phyloP scores from a whole-genome alignment of 2,797 vertebrate species.

The Dallia pectoralis region DNA sequence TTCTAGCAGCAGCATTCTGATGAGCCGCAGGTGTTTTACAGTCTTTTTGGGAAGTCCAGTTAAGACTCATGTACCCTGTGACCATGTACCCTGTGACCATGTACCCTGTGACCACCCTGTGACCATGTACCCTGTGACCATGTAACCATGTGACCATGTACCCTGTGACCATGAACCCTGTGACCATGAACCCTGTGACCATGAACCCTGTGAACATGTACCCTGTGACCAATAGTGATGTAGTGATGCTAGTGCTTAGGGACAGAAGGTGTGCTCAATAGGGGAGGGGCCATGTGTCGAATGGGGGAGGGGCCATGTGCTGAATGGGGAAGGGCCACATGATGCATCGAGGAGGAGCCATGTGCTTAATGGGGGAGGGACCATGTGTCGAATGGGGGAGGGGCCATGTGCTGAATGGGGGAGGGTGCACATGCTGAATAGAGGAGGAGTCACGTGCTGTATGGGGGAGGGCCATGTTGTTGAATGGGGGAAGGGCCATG shows the following conservation, averaged over 20 bases:
- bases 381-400: constrained; percentile 75
- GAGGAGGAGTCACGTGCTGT: constrained; percentile 75
- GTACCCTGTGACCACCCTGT: too few species aligned
- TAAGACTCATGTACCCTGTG: too few species aligned
- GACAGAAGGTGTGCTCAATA: too few species aligned
- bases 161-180: too few species aligned
- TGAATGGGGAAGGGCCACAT: constrained; percentile 64
- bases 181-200: too few species aligned
- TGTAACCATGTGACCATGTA: too few species aligned
- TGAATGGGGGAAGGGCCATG: constrained; percentile 62
- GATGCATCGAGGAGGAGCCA: constrained; percentile 59
- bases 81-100: too few species aligned
- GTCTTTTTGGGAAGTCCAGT: too few species aligned
- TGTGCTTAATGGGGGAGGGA: constrained; percentile 55
- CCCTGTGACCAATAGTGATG: constrained; percentile 13
- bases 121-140: too few species aligned
- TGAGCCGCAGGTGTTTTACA: too few species aligned
- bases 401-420: constrained; percentile 60
- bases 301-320: constrained; percentile 67
- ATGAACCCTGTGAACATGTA: too few species aligned
- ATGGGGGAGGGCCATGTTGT: constrained; percentile 57
- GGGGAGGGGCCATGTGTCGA: constrained; percentile 66
- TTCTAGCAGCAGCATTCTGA: too few species aligned
- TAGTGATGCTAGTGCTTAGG: neutral
- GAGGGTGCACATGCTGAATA: constrained; percentile 44